Base-by-base conservation (phyloP, 2,888 invertebrate species). In the Tachina fera region DNA sequence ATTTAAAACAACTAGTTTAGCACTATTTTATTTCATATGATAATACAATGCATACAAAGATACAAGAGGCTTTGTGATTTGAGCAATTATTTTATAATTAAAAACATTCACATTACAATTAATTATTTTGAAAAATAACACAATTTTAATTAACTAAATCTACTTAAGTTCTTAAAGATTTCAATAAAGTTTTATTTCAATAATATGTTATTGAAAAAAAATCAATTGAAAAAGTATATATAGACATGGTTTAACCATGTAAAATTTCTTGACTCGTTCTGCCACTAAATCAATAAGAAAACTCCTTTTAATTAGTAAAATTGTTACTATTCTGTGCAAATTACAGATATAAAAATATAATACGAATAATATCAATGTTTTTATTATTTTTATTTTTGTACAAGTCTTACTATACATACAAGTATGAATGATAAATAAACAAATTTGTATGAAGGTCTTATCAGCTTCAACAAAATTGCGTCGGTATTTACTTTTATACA, bases 241-340 rank as follows among this genome's bases (percentile, higher is more conserved):
- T 19, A 19, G 3, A 65, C n/a, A 31, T 31, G 4, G 2, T 31
- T 31, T 31, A 31, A 31, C 6, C 5, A 31, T 31, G 5, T 31
- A 31, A 31, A 31, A 31, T 5, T 6, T 31, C 31, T 45, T 5
- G 22, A 67, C n/a, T 22, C 31, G 14, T 8, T 49, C 47, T 19
- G 22, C 47, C 14, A n/a, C 65, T 9, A 51, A 51, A 11, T 43
- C 43, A 56, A 70, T 70, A 70, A 58, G 14, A 60, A 74, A 74
- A 53, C 51, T 67, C 43, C 74, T 80, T 80, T 80, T 60, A 80
- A 74, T 80, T 67, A 74, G 74, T 74, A 63, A 74, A 31, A 49
- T 74, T 68, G 51, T 45, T 60, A 74, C 51, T 43, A 68, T 39
- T 72, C 47, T 60, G 60, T 58, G 39, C 43, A 70, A 70, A 53